Percentiles rank a stretch among this genome's conserved stretches.
These are phyloP conservation scores for Chloropsis hardwickii DNA, from an alignment of 2,113 vertebrate species.

Conservation along the genomic window DNA sequence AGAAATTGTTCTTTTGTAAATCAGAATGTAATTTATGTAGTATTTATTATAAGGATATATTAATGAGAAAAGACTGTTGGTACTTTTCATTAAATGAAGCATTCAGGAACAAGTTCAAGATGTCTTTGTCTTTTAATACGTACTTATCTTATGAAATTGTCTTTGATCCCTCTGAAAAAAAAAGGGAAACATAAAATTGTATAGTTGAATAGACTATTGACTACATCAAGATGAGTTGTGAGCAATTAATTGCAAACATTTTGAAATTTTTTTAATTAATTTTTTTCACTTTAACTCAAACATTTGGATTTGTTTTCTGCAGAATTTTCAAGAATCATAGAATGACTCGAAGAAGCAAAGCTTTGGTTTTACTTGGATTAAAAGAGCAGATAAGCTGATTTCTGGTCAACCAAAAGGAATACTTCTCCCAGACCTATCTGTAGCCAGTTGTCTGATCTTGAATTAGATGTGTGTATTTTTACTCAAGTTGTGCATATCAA, in stretches of 20 bases:
- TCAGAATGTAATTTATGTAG: slow-evolving; percentile 61
- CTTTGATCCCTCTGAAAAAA: slow-evolving; percentile 1
- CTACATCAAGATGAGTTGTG: background rate
- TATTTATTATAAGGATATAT: slow-evolving; percentile 57
- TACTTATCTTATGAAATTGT: slow-evolving; percentile 6
- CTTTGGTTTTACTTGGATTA: background rate
- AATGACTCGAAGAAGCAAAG: background rate
- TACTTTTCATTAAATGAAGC: slow-evolving; percentile 14
- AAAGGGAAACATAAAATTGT: background rate
- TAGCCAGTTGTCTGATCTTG: background rate
- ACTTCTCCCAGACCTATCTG: background rate
- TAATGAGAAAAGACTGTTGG: slow-evolving; percentile 12
- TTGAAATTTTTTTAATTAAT: background rate
- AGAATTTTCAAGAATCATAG: background rate
- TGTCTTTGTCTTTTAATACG: background rate
- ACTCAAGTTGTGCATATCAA: background rate
- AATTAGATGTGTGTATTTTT: background rate
- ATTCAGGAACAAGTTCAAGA: slow-evolving; percentile 30
- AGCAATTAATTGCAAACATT: background rate
- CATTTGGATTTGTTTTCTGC: background rate
- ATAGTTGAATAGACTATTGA: background rate
- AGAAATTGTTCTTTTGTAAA: slow-evolving; percentile 52
- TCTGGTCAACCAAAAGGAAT: background rate
- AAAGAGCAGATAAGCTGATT: background rate
- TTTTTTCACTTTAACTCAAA: background rate